Evolutionary conservation across 2,888 invertebrate genomes (phyloP), one percentile per base, ranked within the genome.

Genomic region (Harpalus rubripes): DNA sequence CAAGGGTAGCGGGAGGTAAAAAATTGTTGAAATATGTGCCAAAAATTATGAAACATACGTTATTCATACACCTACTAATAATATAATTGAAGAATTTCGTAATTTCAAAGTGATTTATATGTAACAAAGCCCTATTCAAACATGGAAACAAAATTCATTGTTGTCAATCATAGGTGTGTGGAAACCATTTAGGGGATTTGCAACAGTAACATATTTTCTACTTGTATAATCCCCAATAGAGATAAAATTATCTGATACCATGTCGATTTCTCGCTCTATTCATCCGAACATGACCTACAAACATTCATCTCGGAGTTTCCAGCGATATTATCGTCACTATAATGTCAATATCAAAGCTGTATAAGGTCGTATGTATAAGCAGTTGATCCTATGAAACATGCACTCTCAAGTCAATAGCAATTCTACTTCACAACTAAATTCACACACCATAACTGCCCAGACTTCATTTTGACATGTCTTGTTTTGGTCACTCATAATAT

Each of bases 371-470:
- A 22, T 41, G 10, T 72, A 12, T 76, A 76, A 52, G 76, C 44
- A 78, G 78, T 78, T 78, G 78, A 78, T 58, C 78, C 78, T 56
- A 32, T 78, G 78, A 78, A 78, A 78, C 78, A 78, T 78, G 78
- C 56, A 78, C 78, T 78, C 56, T 22, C 32, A 78, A 58, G 58
- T 58, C 56, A 78, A 78, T 58, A 58, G 78, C 58, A 78, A 58
- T 78, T 78, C n/a, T 58, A 78, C 26, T 16, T 58, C 78, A 78
- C 32, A 58, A 26, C 58, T 78, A 78, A 78, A 78, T 58, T 78
- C 58, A 26, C 22, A 76, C 56, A 18, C n/a, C 39, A 63, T 22
- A 63, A 16, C 63, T 63, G 63, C 26, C 63, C 5, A 12, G 26
- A 10, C 44, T 52, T 52, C 12, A 12, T 52, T 52, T 52, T 52